Evolutionary conservation across 2,113 vertebrate species (phyloP).

Genomic region (Helogale parvula): DNA sequence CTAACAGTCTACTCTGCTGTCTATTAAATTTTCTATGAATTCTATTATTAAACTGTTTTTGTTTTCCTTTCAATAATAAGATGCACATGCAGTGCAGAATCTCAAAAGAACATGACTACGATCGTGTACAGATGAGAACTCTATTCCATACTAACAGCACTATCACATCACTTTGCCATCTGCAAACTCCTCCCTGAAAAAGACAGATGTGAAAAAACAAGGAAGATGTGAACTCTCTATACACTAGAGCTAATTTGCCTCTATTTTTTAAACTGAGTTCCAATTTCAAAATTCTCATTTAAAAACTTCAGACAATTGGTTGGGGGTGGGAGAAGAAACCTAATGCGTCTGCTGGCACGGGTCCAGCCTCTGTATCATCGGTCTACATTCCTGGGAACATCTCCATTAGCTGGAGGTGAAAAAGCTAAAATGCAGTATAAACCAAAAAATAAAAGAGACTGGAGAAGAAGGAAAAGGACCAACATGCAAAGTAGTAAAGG

Average conservation of each 20-base stretch:
- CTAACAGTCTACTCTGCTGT: background rate
- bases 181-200: background rate
- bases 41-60: slow-evolving; percentile 31
- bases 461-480: slow-evolving; percentile 1
- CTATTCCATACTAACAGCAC: background rate
- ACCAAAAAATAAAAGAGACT: background rate
- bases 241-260: slow-evolving; percentile 36
- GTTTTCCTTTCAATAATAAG: slow-evolving; percentile 12
- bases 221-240: slow-evolving; percentile 50
- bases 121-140: background rate
- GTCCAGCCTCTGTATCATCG: slow-evolving; percentile 60
- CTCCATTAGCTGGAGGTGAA: slow-evolving; percentile 70
- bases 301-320: slow-evolving; percentile 68
- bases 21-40: slow-evolving; percentile 14
- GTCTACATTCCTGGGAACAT: slow-evolving; percentile 39
- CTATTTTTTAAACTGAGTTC: slow-evolving; percentile 50
- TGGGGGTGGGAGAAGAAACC: slow-evolving; percentile 63
- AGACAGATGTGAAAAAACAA: background rate
- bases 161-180: background rate
- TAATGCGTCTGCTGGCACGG: slow-evolving; percentile 78
- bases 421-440: slow-evolving; percentile 55
- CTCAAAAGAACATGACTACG: background rate
- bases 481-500: background rate
- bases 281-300: slow-evolving; percentile 76
- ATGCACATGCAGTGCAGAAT: background rate